Evolutionary conservation across 2,113 vertebrate genomes (phyloP).

Genomic region (Rhabdomys dilectus): DNA sequence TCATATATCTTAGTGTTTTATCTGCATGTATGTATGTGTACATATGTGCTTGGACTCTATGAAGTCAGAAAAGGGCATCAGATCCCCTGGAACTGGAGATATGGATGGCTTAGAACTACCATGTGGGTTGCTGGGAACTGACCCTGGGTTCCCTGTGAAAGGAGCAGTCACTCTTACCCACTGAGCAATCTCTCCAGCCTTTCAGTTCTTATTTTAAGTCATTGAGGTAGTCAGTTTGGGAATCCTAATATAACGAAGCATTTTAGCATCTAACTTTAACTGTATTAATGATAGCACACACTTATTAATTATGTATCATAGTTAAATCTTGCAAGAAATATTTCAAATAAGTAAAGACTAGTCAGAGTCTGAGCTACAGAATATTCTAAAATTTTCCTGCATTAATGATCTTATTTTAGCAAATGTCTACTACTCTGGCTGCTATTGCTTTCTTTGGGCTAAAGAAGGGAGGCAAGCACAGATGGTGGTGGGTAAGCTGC

Average conservation of each 20-base stretch:
- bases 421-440: background rate
- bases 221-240: background rate
- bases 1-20: background rate
- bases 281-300: background rate
- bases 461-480: background rate
- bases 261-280: constrained; percentile 31
- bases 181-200: background rate
- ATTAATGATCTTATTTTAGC: background rate
- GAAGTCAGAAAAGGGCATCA: background rate
- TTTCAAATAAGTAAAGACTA: background rate
- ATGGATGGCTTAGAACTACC: background rate
- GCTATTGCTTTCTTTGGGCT: background rate
- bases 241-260: background rate
- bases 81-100: background rate
- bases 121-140: background rate
- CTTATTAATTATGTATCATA: background rate
- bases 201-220: background rate
- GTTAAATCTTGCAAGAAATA: background rate
- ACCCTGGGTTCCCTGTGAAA: background rate
- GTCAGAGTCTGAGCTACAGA: background rate
- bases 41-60: background rate
- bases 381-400: background rate
- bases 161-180: background rate
- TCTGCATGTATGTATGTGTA: background rate
- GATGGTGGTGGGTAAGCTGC: background rate